A percentile compares a stretch with the other conserved stretches of the same genome.
Conservation (phyloP, 2,113 vertebrate species). For the Smithornis capensis region DNA sequence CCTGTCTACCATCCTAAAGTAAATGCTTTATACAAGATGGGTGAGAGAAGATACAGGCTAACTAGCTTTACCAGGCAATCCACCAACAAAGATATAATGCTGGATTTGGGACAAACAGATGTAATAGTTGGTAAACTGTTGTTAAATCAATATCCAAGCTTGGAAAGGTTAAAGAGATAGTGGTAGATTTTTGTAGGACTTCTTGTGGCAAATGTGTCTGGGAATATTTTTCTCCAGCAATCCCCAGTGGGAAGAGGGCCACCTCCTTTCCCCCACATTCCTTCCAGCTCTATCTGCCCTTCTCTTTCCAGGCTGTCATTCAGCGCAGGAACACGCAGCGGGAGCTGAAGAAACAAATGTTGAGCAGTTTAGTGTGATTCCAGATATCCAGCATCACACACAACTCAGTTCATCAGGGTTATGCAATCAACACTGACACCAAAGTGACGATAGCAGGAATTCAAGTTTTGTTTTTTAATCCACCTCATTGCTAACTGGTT, state of each 20-base stretch:
- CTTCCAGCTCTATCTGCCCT: neutral
- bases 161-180: neutral
- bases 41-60: neutral
- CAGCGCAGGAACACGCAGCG: neutral
- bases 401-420: neutral
- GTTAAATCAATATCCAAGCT: neutral
- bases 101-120: neutral
- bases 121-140: neutral
- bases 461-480: neutral
- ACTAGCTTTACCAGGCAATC: neutral
- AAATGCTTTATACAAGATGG: fast-evolving
- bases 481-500: neutral
- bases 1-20: neutral
- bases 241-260: neutral
- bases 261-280: neutral
- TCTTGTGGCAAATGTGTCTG: neutral
- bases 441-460: neutral
- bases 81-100: neutral
- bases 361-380: neutral
- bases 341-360: neutral
- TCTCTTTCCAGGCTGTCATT: neutral
- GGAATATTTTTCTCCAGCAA: neutral
- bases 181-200: neutral
- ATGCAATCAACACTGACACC: neutral
- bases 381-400: neutral